Conservation (phyloP, 2,113 vertebrate genomes). For the Silurus asotus region DNA sequence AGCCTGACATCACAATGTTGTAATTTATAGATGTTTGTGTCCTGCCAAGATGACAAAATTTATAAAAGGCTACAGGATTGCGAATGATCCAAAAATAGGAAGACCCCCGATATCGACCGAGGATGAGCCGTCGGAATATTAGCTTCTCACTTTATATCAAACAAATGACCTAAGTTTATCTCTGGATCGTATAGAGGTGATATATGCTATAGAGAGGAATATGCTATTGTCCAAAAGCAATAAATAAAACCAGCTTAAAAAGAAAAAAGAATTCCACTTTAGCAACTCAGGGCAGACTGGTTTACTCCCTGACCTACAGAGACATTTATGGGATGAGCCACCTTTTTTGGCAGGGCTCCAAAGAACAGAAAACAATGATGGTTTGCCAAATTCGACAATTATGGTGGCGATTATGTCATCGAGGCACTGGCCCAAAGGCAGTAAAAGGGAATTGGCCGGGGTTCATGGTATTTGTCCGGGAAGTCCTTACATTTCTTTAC, state of each 20-base stretch:
- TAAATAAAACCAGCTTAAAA: neutral
- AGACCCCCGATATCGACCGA: constrained; percentile 10
- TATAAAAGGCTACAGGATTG: neutral
- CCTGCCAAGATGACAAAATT: constrained; percentile 21
- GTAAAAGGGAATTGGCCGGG: neutral
- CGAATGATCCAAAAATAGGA: neutral
- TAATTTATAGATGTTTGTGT: constrained; percentile 2
- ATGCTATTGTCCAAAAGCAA: neutral
- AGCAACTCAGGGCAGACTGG: neutral
- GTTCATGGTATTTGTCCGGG: neutral
- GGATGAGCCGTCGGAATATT: constrained; percentile 27
- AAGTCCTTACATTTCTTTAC: neutral
- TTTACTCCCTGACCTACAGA: neutral
- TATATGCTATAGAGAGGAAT: too few species aligned
- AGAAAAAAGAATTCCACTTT: neutral
- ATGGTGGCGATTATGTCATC: neutral
- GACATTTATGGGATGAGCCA: neutral
- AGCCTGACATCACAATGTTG: neutral
- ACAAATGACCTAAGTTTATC: too few species aligned
- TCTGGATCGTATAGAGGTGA: neutral
- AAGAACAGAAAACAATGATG: neutral
- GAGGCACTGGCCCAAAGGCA: neutral
- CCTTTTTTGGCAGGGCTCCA: neutral
- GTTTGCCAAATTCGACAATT: constrained; percentile 7
- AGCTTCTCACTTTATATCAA: constrained; percentile 7